Evolutionary conservation across 2,888 invertebrate species (phyloP).

Genomic region (Andrena camellia): DNA sequence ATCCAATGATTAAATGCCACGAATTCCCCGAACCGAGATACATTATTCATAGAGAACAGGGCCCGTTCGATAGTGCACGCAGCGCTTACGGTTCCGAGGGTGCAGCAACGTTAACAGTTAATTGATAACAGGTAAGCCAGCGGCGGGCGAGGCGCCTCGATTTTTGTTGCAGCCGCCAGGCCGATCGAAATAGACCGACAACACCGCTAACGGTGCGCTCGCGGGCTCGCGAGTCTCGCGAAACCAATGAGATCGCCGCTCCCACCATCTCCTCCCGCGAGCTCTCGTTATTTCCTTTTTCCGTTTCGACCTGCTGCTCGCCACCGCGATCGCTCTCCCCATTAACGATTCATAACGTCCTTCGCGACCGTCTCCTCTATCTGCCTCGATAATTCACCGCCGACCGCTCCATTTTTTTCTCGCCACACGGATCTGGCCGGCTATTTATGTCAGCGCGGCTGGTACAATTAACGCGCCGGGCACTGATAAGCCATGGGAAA

Average conservation of each 20-base stretch:
- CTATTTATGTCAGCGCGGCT: slow-evolving; percentile 9
- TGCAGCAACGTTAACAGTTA: slow-evolving; percentile 69
- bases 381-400: slow-evolving; percentile 45
- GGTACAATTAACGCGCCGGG: slow-evolving; percentile 31
- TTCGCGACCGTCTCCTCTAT: slow-evolving; percentile 23
- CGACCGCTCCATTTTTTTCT: slow-evolving; percentile 1
- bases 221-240: slow-evolving; percentile 39
- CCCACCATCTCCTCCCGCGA: slow-evolving; percentile 15
- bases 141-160: slow-evolving; percentile 56
- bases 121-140: slow-evolving; percentile 71
- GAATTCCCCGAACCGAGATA: slow-evolving; percentile 62
- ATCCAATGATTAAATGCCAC: slow-evolving; percentile 63
- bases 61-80: slow-evolving; percentile 55
- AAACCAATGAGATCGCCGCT: slow-evolving; percentile 58
- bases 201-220: slow-evolving; percentile 66
- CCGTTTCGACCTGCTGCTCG: slow-evolving; percentile 20
- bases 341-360: slow-evolving; percentile 57
- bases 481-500: slow-evolving; percentile 6
- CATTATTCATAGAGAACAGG: slow-evolving; percentile 68
- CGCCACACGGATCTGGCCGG: neutral
- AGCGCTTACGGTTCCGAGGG: slow-evolving; percentile 55
- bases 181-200: slow-evolving; percentile 70
- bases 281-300: slow-evolving; percentile 42
- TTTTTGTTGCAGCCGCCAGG: slow-evolving; percentile 66
- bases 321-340: slow-evolving; percentile 60